phyloP scores from a whole-genome alignment of 2,888 invertebrate species.

The Neoscelio sp. region DNA sequence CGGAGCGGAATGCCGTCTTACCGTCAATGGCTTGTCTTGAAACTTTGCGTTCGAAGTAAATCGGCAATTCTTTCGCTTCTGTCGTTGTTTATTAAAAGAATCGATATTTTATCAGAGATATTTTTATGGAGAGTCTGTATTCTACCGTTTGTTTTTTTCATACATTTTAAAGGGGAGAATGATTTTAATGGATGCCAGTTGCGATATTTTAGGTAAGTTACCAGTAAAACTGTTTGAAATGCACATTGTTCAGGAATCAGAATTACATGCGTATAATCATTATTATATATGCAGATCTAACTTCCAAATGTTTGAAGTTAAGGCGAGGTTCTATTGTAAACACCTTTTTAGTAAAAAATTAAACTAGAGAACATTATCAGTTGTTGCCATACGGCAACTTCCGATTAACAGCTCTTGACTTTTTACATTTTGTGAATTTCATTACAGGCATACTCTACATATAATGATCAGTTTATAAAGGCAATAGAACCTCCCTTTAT shows the following conservation, averaged over 20 bases:
- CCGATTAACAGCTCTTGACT: too few species aligned
- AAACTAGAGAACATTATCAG: too few species aligned
- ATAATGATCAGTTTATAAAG: too few species aligned
- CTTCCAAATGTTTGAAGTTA: conserved; percentile 8
- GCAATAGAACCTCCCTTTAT: too few species aligned
- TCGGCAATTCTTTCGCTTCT: background rate
- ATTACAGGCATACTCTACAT: too few species aligned
- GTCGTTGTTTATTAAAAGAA: conserved; percentile 11
- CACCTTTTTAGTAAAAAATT: too few species aligned
- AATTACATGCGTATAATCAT: conserved; percentile 34
- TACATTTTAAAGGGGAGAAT: too few species aligned
- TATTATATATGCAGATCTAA: conserved; percentile 37
- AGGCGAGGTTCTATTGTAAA: background rate
- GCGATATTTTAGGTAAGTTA: conserved; percentile 25
- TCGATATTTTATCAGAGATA: conserved; percentile 24
- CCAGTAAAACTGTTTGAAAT: background rate
- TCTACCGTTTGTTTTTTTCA: conserved; percentile 34
- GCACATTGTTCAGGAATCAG: conserved; percentile 4
- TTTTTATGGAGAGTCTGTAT: conserved; percentile 51
- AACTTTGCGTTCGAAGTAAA: background rate
- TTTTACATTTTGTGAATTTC: too few species aligned
- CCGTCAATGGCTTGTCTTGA: too few species aligned
- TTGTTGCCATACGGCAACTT: too few species aligned
- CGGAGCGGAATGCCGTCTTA: conserved; percentile 44
- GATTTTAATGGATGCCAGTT: conserved; percentile 51